Conservation (phyloP, 2,797 vertebrate species). For the Bovichtus variegatus region DNA sequence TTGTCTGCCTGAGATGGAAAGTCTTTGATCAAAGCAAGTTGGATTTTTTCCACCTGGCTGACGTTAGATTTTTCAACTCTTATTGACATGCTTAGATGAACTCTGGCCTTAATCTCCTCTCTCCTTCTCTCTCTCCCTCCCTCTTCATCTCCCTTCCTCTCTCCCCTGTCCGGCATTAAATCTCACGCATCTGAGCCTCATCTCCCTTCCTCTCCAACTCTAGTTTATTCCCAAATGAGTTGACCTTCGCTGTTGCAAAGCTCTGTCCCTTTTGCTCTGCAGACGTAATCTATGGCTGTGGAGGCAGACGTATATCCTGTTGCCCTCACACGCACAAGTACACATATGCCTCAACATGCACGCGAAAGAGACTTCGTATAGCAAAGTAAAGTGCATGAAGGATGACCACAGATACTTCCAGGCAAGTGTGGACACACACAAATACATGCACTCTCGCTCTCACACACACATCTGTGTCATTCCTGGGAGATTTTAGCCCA, state of each 20-base stretch:
- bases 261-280: conserved; percentile 71
- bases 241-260: conserved; percentile 71
- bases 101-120: conserved; percentile 69
- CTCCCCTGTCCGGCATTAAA: conserved; percentile 57
- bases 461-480: conserved; percentile 68
- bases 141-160: conserved; percentile 35
- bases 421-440: conserved; percentile 43
- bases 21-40: conserved; percentile 68
- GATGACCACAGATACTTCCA: conserved; percentile 65
- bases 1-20: conserved; percentile 54
- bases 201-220: conserved; percentile 46
- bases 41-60: conserved; percentile 73
- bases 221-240: conserved; percentile 70
- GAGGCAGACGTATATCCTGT: conserved; percentile 72
- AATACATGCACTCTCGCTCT: conserved; percentile 7
- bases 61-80: conserved; percentile 66
- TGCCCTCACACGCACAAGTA: conserved; percentile 53
- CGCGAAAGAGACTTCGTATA: conserved; percentile 43
- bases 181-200: conserved; percentile 64
- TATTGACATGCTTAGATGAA: conserved; percentile 72
- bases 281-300: conserved; percentile 74
- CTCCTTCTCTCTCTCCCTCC: conserved; percentile 20
- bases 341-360: conserved; percentile 29
- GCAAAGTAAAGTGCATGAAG: conserved; percentile 55
- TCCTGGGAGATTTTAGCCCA: conserved; percentile 79